Base-by-base conservation (phyloP, 2,797 vertebrate species). In the Acrocephalus scirpaceus region DNA sequence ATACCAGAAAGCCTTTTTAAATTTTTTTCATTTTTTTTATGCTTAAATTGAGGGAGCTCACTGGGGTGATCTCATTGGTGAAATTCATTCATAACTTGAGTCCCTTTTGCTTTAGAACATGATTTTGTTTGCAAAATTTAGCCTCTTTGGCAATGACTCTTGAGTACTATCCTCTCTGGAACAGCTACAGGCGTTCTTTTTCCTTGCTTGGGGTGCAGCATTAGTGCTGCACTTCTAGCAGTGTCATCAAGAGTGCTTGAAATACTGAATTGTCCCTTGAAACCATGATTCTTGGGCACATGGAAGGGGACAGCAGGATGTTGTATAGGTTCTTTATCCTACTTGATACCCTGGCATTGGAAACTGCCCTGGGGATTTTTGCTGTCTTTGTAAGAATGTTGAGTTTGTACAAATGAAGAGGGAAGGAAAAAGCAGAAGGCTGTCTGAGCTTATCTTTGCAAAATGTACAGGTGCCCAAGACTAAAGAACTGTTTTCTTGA, bases 341-440 rank as follows among this genome's bases (percentile, higher is more conserved):
- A 1, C 34, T n/a, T 0, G 1, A 22, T 78, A 54, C 5, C 5
- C 16, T 75, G 38, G n/a, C 32, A 12, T 3, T 75, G 76, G 38
- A 64, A 74, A 21, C 27, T 74, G 21, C 19, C 26, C 11, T 45
- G 36, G 9, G 29, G 29, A 29, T 58, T 69, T 83, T 72, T 58
- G 22, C n/a, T 69, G n/a, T 23, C 45, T 66, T 82, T 6, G 5
- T 51, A 11, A 21, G 50, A 80, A 57, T 16, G 10, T n/a, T 18
- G 3, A 45, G 56, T 89, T 91, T 56, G 29, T 84, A 74, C 36
- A 61, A 40, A 61, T 10, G 26, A 86, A 81, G 69, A 34, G 18
- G 23, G 5, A 67, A 50, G 34, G 40, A 60, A 75, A 61, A 56
- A 25, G 15, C 11, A 53, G 53, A 84, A 54, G 69, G 7, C 32